Evolutionary conservation across 2,797 vertebrate species (phyloP), one percentile per base, ranked within the genome.

Genomic region (Hephaestus fuliginosus): DNA sequence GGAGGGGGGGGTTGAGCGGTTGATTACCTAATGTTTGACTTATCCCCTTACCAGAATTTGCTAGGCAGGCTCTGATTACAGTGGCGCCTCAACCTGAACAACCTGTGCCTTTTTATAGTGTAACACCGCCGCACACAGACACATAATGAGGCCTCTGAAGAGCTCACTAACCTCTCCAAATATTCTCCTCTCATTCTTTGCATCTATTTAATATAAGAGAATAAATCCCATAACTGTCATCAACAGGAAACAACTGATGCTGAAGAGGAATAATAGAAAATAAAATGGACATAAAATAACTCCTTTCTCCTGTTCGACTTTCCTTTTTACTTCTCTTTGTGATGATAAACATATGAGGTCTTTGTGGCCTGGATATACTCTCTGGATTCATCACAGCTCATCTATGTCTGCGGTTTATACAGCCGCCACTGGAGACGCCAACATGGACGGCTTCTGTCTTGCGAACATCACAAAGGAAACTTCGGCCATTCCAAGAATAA

Each of bases 11-110:
- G 25, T 66, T 78, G 65, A 64, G 52, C 76, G 81, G 70, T 80
- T 91, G 85, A 93, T 92, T 91, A 90, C 77, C 82, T 80, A 81
- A 90, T 82, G 88, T 90, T 91, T 90, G 88, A 90, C 86, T 90
- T 85, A 84, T 89, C 79, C 88, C 78, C 68, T 72, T 63, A 82
- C 76, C 51, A 82, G 89, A 83, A 89, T 86, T 87, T 82, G 83
- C 82, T 80, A 52, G 8, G 36, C 72, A 36, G 75, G 90, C 88
- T 95, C 91, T 87, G 88, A 90, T 94, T 94, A 91, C 91, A 92
- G 82, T 64, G 83, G 87, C 57, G 82, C 85, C 88, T 89, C 86
- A 84, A 89, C 83, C 88, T 88, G 89, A 92, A 86, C 90, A 88
- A 91, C 83, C 68, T 80, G 84, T 76, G 83, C 44, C 82, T 90